phyloP scores from a whole-genome alignment of 2,888 invertebrate genomes.

The Gortyna flavago region DNA sequence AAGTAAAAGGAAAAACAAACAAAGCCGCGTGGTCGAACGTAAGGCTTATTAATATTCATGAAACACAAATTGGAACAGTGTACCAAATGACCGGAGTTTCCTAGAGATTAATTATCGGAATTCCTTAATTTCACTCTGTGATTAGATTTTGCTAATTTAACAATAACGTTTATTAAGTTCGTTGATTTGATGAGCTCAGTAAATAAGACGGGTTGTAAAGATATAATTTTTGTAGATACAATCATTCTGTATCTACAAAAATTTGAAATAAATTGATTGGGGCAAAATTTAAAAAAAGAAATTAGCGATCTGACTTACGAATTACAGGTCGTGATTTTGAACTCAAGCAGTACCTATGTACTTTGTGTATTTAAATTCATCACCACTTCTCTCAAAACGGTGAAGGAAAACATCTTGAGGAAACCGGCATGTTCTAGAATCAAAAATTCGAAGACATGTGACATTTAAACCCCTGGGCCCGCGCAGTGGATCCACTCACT shows the following conservation, averaged over 20 bases:
- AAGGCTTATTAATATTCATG: conserved; percentile 80
- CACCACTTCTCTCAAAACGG: no score
- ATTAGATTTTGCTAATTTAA: conserved; percentile 75
- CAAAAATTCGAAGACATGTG: no score
- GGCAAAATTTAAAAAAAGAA: no score
- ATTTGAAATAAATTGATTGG: not conserved
- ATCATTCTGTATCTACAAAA: not conserved
- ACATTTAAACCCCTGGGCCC: no score
- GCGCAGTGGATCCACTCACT: no score
- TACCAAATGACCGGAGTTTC: conserved; percentile 77
- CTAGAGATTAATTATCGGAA: conserved; percentile 79
- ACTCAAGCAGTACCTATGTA: no score
- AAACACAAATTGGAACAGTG: conserved; percentile 79
- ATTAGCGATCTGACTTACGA: no score
- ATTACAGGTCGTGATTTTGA: no score
- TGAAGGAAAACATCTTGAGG: no score
- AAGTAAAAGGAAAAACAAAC: conserved; percentile 48
- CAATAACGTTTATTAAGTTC: conserved; percentile 60
- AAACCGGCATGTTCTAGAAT: no score
- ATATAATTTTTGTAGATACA: not conserved
- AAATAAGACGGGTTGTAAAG: conserved; percentile 6
- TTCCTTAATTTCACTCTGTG: conserved; percentile 77
- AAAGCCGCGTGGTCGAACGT: conserved; percentile 50
- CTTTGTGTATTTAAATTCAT: no score
- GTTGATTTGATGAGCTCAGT: conserved; percentile 37